Evolutionary conservation across 2,113 vertebrate species (phyloP), one percentile per base, ranked within the genome.

Genomic region (Psilopogon haemacephalus): DNA sequence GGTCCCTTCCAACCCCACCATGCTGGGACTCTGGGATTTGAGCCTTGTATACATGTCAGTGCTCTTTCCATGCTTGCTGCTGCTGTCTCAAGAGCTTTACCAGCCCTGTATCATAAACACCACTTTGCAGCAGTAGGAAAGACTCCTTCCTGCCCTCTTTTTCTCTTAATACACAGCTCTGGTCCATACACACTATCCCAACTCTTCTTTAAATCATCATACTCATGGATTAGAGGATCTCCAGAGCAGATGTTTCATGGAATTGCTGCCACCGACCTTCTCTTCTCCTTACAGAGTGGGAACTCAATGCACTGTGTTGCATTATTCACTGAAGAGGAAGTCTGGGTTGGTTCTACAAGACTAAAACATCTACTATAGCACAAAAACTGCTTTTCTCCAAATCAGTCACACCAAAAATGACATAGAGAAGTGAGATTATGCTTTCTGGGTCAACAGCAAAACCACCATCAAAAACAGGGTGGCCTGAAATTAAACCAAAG

Each of bases 291-390:
- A 44, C 9, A 59, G 18, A 7, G 8, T 3, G 24, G 23, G 3
- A 77, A 8, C 44, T 62, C 26, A 24, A 48, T 1, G 4, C 14
- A 33, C 17, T 1, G 4, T 3, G 5, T 13, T 4, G 15, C 55
- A 8, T 20, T 5, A 69, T 15, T 7, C 32, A 64, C 0, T 11
- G 27, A 71, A 56, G 4, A 30, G 0, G 0, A 82, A 86, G 38
- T n/a, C 38, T 32, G 6, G 0, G 11, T 78, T 48, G 50, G 15
- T 35, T 68, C 42, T 48, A 20, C 18, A 30, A 38, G 27, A 77
- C 8, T 84, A 84, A 95, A 73, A 15, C 6, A 68, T 7, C 17
- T 0, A 8, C 4, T 1, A 18, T 26, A 33, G 9, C 71, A 32
- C 23, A 48, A 27, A 38, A 30, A 6, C 5, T 0, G 2, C 26